Base-by-base conservation (phyloP, 2,113 vertebrate genomes). In the Nothobranchius furzeri region DNA sequence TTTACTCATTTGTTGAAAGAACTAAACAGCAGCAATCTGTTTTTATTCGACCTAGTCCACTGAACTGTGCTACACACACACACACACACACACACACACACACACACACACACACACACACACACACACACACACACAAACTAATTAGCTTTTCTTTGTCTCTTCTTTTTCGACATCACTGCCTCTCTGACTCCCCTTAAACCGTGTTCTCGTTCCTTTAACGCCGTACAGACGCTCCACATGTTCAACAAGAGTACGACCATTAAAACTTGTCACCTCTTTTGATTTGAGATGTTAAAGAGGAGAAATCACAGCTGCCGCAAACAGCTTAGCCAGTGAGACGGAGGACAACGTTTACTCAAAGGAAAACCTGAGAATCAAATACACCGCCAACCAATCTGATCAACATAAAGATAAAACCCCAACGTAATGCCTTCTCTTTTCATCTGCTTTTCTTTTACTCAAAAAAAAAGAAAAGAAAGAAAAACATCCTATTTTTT, bases 381-480 rank as follows among this genome's bases (percentile, higher is more conserved):
- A 82, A 75, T 51, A 74, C 61, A 76, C 55, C 56, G 25, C 12
- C 24, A 70, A 68, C 59, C 40, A 1, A 64, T 76, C 69, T 82
- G 79, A 90, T 90, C 78, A 82, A 76, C 81, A 82, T 78, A 73
- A 76, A 78, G 77, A 86, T 79, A 70, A 73, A 85, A 75, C 56
- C 49, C 36, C 40, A 68, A 60, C 50, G 65, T 48, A 65, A 64
- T 52, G 36, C 58, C 70, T 75, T 76, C 43, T 67, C 65, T 65
- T 86, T 83, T 81, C 71, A 85, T 78, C 61, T 73, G 75, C 40
- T 68, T 48, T n/a, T 81, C 65, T 67, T 48, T 25, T 76, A 83
- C 55, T 20, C 20, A 58, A 70, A 46, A 42, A 70, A 40, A 30
- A 71, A 30, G 30, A 30, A 30, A 4, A 30, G 30, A 60, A 54